Conservation (phyloP, 2,888 invertebrate genomes). For the Gibbula magus region DNA sequence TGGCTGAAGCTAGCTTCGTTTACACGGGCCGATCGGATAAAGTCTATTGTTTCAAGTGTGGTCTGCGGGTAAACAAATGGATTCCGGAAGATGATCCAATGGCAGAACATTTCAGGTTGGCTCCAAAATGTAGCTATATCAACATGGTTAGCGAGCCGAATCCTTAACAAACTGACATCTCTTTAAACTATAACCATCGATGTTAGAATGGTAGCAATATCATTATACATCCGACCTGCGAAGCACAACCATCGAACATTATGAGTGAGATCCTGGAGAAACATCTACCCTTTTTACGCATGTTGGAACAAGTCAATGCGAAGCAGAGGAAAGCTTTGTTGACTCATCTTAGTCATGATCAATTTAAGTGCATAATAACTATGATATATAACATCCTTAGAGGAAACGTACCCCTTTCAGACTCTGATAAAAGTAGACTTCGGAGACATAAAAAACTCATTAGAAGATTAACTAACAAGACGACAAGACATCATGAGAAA, state of each 20-base stretch:
- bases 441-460: too few species aligned
- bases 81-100: background rate
- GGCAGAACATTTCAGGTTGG: background rate
- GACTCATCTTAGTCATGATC: background rate
- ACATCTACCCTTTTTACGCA: background rate
- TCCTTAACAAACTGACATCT: background rate
- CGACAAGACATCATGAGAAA: too few species aligned
- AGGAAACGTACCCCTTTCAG: background rate
- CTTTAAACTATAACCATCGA: background rate
- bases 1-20: background rate
- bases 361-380: background rate
- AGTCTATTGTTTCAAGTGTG: slow-evolving; percentile 5
- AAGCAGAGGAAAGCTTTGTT: background rate
- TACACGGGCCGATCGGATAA: too few species aligned
- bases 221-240: background rate
- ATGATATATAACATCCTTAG: background rate
- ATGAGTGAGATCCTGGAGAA: background rate
- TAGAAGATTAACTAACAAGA: too few species aligned
- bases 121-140: background rate
- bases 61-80: background rate
- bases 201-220: background rate
- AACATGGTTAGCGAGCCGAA: background rate
- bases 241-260: too few species aligned
- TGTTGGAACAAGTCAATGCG: background rate
- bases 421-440: background rate